These are phyloP conservation scores for Drosophila ochracea DNA, from an alignment of 2,888 invertebrate genomes.

Conservation along the genomic window DNA sequence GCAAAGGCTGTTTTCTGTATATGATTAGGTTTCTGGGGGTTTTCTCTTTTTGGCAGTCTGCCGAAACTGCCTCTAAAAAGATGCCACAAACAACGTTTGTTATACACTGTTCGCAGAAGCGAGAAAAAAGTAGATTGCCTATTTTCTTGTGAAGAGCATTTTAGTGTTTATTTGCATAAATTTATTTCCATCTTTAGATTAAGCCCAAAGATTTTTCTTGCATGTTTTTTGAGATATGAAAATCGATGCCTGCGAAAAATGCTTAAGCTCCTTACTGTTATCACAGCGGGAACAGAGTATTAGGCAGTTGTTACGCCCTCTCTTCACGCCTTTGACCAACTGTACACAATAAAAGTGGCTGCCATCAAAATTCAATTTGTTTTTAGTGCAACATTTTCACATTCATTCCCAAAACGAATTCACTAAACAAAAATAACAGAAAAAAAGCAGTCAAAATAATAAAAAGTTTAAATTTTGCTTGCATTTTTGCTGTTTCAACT, in stretches of 20 bases:
- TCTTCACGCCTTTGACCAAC: background rate
- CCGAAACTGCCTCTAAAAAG: background rate
- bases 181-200: background rate
- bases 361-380: constrained; percentile 27
- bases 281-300: background rate
- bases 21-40: background rate
- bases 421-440: constrained; percentile 3
- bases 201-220: background rate
- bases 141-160: background rate
- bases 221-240: background rate
- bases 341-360: background rate
- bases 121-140: background rate
- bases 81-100: background rate
- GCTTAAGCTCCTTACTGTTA: background rate
- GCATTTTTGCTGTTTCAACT: background rate
- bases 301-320: background rate
- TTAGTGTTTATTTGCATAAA: background rate
- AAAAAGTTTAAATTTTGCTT: constrained; percentile 1
- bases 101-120: background rate
- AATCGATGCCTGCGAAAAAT: background rate
- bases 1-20: background rate
- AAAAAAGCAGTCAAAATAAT: background rate
- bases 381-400: constrained; percentile 20
- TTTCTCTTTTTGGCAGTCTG: background rate
- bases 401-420: constrained; percentile 16